Base-by-base conservation (phyloP, 2,797 vertebrate species). In the Florisuga fusca region DNA sequence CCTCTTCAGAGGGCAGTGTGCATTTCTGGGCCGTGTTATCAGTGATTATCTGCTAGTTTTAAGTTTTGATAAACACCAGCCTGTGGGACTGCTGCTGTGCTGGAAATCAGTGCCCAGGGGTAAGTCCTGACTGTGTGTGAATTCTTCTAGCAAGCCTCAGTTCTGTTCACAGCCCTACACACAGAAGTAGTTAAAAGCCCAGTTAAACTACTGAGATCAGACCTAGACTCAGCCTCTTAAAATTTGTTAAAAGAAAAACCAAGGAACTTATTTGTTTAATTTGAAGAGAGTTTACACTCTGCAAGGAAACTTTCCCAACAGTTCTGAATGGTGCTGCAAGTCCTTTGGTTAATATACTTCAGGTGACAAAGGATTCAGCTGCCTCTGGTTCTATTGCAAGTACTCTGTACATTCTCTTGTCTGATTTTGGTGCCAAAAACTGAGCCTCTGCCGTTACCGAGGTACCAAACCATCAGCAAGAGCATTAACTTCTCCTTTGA, bases 401-500 rank as follows among this genome's bases (percentile, higher is more conserved):
- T 62, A 26, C 77, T 27, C 5, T 9, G 16, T 54, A 33, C 38
- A 33, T 41, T 51, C n/a, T 75, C 73, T 69, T 87, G 48, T 68
- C 91, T 62, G 72, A 79, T 50, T 79, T 89, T 75, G 72, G 54
- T 79, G 92, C 93, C 92, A 94, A 29, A 93, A 41, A 85, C 63
- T 10, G 46, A 95, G 71, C 12, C 43, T 87, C 67, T 86, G 87
- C 80, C 64, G 27, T 71, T 93, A 48, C 94, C 91, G 81, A 93
- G 87, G 90, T 34, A 96, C 88, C 59, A 85, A 46, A 79, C 48
- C 72, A 90, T 89, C 90, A 92, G 63, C 19, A 14, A 75, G 43
- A 68, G 66, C 71, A 93, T 92, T 94, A 88, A 92, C 93, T 71
- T 97, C 90, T 96, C 83, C 68, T 88, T 76, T 59, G 69, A 69